Evolutionary conservation across 2,888 invertebrate species (phyloP), one percentile per base, ranked within the genome.

Genomic region (Artemia sinica): DNA sequence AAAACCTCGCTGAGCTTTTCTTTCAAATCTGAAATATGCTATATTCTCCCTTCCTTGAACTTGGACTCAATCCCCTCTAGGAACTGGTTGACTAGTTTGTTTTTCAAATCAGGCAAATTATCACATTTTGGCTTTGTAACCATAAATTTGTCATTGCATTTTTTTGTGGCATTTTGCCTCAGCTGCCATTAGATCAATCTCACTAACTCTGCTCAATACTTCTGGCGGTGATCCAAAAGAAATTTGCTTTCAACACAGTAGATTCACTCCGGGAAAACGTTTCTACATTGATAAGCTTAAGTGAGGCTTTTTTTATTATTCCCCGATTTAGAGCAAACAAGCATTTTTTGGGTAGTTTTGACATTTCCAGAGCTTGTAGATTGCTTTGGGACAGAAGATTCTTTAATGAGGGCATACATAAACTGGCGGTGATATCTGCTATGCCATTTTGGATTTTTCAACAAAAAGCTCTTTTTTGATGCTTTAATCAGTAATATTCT

Each of bases 121-220:
- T 58, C 58, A 58, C 58, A 58, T 58, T 58, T 8, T 58, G 58
- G 58, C 7, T 8, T 58, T 58, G 58, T 58, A 6, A 7, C 58
- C 58, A 58, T 58, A 58, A 58, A 58, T 58, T 58, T 7, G 58
- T 58, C 58, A 58, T 6, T 58, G 6, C 8, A 7, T 14, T 7
- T 58, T 58, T 8, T 58, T 58, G 58, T 58, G 58, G 0, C 6
- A 58, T 14, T 58, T 58, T 4, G 58, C 8, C 58, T 58, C 58
- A 58, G 58, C 58, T 7, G 58, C 7, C 14, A 58, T 58, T 58
- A 58, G 58, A 14, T 58, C 58, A 58, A 8, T 58, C 58, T 7
- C 58, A 58, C 14, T 58, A 58, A 58, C 58, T 58, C 58, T 9
- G 10, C 58, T 58, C 8, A 58, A 58, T 58, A 58, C 58, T 18